Evolutionary conservation across 1,140 invertebrate genomes (phyloP), one percentile per base, ranked within the genome.

Genomic region (Cecropterus lyciades): DNA sequence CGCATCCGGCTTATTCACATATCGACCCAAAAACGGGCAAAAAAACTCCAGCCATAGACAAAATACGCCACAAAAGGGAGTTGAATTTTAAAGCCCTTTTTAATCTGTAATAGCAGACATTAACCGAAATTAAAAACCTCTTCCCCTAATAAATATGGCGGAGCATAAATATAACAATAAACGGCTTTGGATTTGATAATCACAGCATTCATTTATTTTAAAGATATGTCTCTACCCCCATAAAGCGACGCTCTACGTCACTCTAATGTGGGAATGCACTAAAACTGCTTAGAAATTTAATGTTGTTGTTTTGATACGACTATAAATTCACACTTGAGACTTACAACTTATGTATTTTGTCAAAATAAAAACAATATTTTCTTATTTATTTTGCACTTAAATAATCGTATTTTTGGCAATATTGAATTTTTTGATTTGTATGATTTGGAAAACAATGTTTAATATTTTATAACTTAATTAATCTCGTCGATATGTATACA

Each of bases 121-220:
- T 74, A 74, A 65, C 66, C 51, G 43, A 70, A 72, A 65, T 74
- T 72, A 74, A 72, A 71, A 72, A 60, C 65, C 64, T 65, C 65
- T 68, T 67, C 70, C 69, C 75, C 69, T 55, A 64, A 67, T 69
- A 73, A 73, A 76, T 67, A 72, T 70, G 48, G 40, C 62, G 51
- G 67, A 46, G 52, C 49, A 65, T 59, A 57, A 67, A 67, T 52
- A 45, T 53, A 70, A 76, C 69, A 70, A 73, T 75, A 68, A 72
- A 62, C 67, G 65, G 56, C 55, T 60, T 65, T 67, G 42, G 24
- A 27, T 30, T 59, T 64, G 14, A 48, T 60, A 48, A 60, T 67
- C 56, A 33, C 43, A 43, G 40, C 30, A 43, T 46, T 60, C 33
- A 48, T 60, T 48, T 48, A 37, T 60, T 17, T 33, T 55, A 40